These are phyloP conservation scores for Sciurus carolinensis DNA, from an alignment of 2,797 vertebrate genomes.

Conservation along the genomic window DNA sequence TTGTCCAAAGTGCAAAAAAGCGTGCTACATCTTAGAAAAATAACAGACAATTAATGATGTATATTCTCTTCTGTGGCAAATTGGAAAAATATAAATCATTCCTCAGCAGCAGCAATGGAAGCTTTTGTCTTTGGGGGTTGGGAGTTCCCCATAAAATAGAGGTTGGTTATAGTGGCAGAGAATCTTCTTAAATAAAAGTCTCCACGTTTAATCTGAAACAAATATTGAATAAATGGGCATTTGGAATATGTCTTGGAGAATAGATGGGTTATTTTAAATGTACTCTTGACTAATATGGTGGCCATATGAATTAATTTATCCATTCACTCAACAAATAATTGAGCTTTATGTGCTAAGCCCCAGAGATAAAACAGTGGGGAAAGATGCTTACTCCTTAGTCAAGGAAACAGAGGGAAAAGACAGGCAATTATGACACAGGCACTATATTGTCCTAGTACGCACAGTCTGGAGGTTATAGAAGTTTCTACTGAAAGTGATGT, in stretches of 20 bases:
- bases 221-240: background rate
- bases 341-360: background rate
- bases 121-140: background rate
- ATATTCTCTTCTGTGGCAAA: constrained; percentile 48
- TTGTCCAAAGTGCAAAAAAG: constrained; percentile 12
- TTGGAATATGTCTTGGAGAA: background rate
- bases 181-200: constrained; percentile 47
- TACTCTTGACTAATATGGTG: background rate
- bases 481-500: constrained; percentile 3
- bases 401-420: background rate
- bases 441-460: background rate
- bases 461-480: background rate
- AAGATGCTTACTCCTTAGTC: background rate
- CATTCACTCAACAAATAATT: constrained; percentile 22
- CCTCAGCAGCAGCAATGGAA: background rate
- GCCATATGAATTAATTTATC: constrained; percentile 29
- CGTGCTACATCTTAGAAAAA: constrained; percentile 16
- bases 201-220: constrained; percentile 23
- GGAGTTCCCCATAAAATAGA: background rate
- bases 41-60: background rate
- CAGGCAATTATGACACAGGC: background rate
- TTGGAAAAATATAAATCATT: background rate
- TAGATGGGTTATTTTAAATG: background rate
- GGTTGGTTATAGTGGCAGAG: background rate
- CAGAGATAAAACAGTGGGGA: background rate